Conservation (phyloP, 1,140 invertebrate genomes). For the Orussus abietinus region DNA sequence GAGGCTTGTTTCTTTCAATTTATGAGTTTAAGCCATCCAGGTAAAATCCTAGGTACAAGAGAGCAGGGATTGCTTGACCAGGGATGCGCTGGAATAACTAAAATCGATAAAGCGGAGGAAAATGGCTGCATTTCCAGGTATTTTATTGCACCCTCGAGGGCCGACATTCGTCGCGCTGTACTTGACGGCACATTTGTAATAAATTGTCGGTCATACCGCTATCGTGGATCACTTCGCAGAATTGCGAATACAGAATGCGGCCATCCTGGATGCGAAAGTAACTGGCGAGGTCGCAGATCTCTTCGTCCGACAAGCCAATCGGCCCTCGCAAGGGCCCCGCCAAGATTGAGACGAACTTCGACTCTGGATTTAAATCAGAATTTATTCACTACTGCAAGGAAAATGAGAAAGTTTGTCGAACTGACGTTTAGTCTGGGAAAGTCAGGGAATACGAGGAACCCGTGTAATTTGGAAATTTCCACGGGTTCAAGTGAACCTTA, state of each 20-base stretch:
- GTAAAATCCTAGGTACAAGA: too few relatives aligned
- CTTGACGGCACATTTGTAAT: constrained; percentile 1
- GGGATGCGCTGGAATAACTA: too few relatives aligned
- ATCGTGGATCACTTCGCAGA: constrained; percentile 66
- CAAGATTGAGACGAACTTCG: constrained; percentile 65
- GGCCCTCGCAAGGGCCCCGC: constrained; percentile 59
- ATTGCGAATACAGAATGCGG: constrained; percentile 65
- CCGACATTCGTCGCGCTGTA: not conserved
- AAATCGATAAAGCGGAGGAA: not conserved
- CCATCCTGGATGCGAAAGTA: constrained; percentile 72
- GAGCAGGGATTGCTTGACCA: too few relatives aligned
- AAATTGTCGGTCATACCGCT: constrained; percentile 39
- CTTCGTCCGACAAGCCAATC: constrained; percentile 63
- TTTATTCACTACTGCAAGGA: too few relatives aligned
- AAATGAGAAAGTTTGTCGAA: not conserved
- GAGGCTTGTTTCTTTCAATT: too few relatives aligned
- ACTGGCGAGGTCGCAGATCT: constrained; percentile 65
- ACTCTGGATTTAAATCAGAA: constrained; percentile 53
- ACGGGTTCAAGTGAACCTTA: not conserved
- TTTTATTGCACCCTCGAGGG: not conserved
- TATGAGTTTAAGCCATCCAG: too few relatives aligned
- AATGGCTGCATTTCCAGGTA: too few relatives aligned
- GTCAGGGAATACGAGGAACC: constrained; percentile 6
- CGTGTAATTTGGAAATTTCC: constrained; percentile 5
- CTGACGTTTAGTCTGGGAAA: not conserved